Conservation (phyloP, 1,140 invertebrate genomes). For the Heliconius eleuchia region DNA sequence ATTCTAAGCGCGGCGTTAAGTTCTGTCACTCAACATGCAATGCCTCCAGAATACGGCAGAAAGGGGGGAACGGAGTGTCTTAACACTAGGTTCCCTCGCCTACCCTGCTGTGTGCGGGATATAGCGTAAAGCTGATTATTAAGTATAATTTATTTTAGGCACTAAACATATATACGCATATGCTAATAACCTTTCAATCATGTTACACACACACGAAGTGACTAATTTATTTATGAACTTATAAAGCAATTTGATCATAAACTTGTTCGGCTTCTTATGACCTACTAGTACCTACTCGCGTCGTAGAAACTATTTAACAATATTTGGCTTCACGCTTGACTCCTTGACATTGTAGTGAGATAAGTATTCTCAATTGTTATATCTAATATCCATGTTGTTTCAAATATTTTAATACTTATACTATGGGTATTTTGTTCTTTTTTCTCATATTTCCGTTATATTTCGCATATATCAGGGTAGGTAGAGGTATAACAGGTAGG, state of each 20-base stretch:
- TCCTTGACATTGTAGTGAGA: constrained; percentile 6
- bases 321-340: constrained; percentile 7
- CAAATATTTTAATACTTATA: not conserved
- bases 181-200: not conserved
- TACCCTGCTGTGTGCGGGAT: too few relatives aligned
- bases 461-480: too few relatives aligned
- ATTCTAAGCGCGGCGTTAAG: too few relatives aligned
- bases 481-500: too few relatives aligned
- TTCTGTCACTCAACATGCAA: too few relatives aligned
- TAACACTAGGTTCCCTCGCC: too few relatives aligned
- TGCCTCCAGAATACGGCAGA: too few relatives aligned
- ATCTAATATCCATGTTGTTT: not conserved
- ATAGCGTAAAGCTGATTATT: too few relatives aligned
- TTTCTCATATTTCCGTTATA: too few relatives aligned
- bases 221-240: constrained; percentile 6
- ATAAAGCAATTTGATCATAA: constrained; percentile 6
- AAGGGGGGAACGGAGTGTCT: too few relatives aligned
- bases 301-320: constrained; percentile 9
- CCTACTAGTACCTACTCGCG: not conserved
- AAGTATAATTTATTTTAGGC: too few relatives aligned
- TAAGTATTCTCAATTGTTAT: not conserved
- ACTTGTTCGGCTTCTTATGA: constrained; percentile 8
- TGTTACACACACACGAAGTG: not conserved
- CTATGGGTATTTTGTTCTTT: too few relatives aligned
- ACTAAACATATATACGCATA: not conserved